These are phyloP conservation scores for Alloscopus bannaensis DNA, from an alignment of 2,888 invertebrate genomes.

Conservation along the genomic window DNA sequence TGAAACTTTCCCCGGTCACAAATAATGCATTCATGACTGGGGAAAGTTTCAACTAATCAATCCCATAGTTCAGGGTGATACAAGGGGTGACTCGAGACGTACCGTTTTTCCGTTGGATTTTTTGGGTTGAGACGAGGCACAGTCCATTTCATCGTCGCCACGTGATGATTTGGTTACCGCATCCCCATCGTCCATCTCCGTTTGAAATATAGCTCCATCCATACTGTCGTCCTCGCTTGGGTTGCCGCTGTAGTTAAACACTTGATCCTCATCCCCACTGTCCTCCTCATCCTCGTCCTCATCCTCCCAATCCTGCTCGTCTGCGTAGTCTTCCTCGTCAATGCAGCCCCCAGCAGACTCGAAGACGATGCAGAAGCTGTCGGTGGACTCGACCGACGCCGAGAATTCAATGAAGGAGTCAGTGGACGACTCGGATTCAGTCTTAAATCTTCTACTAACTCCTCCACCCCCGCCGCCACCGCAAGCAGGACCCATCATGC, in stretches of 20 bases:
- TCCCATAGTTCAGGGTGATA: too few relatives aligned
- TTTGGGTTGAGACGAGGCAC: background rate
- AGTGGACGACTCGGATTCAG: conserved; percentile 52
- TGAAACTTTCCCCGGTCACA: too few relatives aligned
- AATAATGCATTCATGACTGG: too few relatives aligned
- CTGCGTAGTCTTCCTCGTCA: conserved; percentile 25
- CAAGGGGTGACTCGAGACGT: conserved; percentile 20
- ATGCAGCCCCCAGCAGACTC: conserved; percentile 23
- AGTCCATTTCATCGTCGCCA: conserved; percentile 4
- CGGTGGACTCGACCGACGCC: conserved; percentile 48
- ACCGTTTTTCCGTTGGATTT: conserved; percentile 45
- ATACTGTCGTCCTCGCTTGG: conserved; percentile 27
- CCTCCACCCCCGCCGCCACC: background rate
- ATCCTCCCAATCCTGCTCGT: conserved; percentile 30
- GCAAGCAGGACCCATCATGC: conserved; percentile 25
- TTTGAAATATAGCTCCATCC: conserved; percentile 37
- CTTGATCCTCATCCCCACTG: conserved; percentile 36
- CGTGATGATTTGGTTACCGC: background rate
- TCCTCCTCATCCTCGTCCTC: conserved; percentile 40
- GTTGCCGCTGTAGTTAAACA: conserved; percentile 28
- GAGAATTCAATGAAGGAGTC: conserved; percentile 53
- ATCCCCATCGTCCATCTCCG: conserved; percentile 21
- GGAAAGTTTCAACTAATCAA: too few relatives aligned
- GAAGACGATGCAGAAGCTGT: conserved; percentile 51
- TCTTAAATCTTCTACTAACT: conserved; percentile 7